Percentiles rank a stretch among this genome's conserved stretches.
Conservation (phyloP, 2,113 vertebrate species). For the Corythornis vintsioides region DNA sequence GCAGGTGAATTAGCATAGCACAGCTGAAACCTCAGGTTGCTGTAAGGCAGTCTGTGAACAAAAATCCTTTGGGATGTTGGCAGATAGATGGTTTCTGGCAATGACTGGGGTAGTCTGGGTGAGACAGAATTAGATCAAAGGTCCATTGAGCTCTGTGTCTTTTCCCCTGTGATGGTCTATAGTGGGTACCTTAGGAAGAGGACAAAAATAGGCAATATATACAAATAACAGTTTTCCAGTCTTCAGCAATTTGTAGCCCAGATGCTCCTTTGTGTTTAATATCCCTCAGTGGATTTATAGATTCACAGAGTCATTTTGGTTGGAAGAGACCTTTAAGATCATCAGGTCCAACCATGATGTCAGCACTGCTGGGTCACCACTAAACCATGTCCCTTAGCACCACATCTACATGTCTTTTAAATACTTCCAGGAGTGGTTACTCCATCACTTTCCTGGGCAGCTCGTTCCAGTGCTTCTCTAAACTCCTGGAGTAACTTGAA, state of each 20-base stretch:
- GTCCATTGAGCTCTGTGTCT: neutral
- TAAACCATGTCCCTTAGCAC: neutral
- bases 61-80: neutral
- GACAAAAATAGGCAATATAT: neutral
- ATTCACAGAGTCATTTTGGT: neutral
- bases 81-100: neutral
- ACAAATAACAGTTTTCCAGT: neutral
- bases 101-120: neutral
- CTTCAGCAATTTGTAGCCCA: neutral
- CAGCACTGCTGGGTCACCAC: neutral
- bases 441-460: neutral
- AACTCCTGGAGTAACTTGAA: neutral
- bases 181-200: neutral
- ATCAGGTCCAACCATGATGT: neutral
- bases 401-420: neutral
- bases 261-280: neutral
- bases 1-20: neutral
- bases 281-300: neutral
- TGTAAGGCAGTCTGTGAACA: neutral
- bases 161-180: neutral
- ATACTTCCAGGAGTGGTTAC: neutral
- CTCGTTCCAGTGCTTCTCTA: neutral
- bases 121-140: neutral
- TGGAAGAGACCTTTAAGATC: neutral
- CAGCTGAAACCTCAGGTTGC: neutral